Evolutionary conservation across 2,888 invertebrate genomes (phyloP).

Genomic region (Balanococcus diminutus): DNA sequence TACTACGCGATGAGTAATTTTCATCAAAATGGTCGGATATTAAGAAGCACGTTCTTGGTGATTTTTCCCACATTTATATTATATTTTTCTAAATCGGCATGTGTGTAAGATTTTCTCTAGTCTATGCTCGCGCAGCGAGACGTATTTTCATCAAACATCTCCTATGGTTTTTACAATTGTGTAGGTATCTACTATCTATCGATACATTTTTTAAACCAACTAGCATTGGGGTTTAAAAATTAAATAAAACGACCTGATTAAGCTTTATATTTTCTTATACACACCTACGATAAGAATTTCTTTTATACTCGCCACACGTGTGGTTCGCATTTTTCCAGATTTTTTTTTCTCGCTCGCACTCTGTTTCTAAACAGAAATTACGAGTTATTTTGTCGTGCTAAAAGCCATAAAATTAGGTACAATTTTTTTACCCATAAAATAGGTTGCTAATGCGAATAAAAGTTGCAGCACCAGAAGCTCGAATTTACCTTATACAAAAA

Average conservation of each 20-base stretch:
- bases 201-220: not conserved
- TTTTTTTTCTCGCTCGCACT: not conserved
- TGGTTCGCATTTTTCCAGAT: not conserved
- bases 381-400: conserved; percentile 15
- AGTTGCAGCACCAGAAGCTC: not conserved
- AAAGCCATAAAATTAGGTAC: conserved; percentile 20
- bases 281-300: not conserved
- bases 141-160: not conserved
- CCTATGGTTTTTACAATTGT: not conserved
- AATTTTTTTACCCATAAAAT: conserved; percentile 7
- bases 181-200: no score
- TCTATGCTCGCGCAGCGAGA: not conserved
- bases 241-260: conserved; percentile 26
- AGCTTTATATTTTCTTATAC: conserved; percentile 14
- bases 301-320: conserved; percentile 8
- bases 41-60: not conserved
- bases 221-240: not conserved
- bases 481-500: not conserved
- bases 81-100: not conserved
- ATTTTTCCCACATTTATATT: not conserved
- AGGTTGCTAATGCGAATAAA: conserved; percentile 23
- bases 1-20: not conserved
- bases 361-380: not conserved
- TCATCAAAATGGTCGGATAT: not conserved
- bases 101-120: not conserved